Evolutionary conservation across 2,113 vertebrate species (phyloP).

Genomic region (Pedetes capensis): DNA sequence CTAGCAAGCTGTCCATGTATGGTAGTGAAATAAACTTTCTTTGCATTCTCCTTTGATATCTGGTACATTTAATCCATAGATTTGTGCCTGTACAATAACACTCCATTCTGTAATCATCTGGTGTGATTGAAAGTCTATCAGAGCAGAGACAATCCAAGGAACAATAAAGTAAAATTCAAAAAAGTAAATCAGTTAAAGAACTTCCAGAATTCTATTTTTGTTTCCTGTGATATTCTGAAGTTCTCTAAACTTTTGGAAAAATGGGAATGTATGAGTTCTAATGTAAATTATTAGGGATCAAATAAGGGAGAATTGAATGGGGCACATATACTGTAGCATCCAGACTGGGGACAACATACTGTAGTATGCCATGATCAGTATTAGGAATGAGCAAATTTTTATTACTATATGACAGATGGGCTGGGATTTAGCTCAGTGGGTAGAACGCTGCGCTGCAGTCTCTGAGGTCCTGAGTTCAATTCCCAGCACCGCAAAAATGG

Average conservation of each 20-base stretch:
- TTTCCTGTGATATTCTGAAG: background rate
- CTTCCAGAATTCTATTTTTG: background rate
- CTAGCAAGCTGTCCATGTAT: background rate
- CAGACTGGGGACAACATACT: background rate
- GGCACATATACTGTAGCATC: accelerated
- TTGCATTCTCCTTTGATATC: background rate
- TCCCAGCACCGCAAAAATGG: too few species aligned
- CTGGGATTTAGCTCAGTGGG: too few species aligned
- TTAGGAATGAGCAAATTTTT: background rate
- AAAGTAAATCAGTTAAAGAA: background rate
- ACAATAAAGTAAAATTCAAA: background rate
- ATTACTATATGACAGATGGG: too few species aligned
- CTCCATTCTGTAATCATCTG: background rate
- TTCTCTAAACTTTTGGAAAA: background rate
- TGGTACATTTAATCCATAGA: background rate
- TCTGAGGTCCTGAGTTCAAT: too few species aligned
- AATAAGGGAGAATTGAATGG: background rate
- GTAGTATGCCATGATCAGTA: background rate
- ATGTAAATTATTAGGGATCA: background rate
- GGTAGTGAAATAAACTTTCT: background rate
- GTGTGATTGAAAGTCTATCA: background rate
- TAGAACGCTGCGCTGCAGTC: too few species aligned
- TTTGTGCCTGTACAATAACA: background rate
- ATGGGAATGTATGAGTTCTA: background rate
- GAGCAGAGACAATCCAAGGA: background rate